Base-by-base conservation (phyloP, 2,113 vertebrate species). In the Trichomycterus rosablanca region DNA sequence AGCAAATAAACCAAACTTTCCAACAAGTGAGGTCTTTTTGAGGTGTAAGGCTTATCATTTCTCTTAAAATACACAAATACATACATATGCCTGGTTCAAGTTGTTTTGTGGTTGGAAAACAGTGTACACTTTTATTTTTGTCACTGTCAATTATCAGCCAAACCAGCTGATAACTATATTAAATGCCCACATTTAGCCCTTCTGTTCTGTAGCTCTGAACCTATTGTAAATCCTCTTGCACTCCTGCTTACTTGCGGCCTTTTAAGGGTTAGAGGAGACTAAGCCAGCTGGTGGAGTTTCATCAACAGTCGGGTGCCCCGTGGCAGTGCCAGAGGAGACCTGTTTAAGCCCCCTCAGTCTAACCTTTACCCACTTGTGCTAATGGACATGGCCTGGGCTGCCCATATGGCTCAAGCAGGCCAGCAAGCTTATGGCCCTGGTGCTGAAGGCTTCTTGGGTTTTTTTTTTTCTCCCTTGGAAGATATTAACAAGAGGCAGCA, bases 371-470 rank as follows among this genome's bases (percentile, higher is more conserved):
- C 53, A 26, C n/a, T 30, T 54, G 6, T 54, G 44, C 39, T 69
- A 66, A 69, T 65, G 59, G 62, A 59, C 51, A 22, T 53, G 67
- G 39, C 63, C 44, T 49, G 14, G 53, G 37, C 45, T 4, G 53
- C 54, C 69, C 74, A 72, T 68, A 71, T 69, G 71, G 68, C 51
- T 62, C 62, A 55, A 37, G 64, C 43, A 59, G 39, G 48, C 45
- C 45, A 20, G 12, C 23, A 32, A 68, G 58, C 60, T 66, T 20
- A 3, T 45, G 45, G 35, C 14, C 24, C 32, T 58, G 63, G 51
- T 20, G 48, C 35, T 26, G 5, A 1, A 45, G 9, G 42, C 11
- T 48, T 45, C n/a, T n/a, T n/a, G n/a, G n/a, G n/a, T n/a, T n/a
- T n/a, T n/a, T n/a, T n/a, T n/a, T n/a, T n/a, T n/a, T 40, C 48